Evolutionary conservation across 2,113 vertebrate species (phyloP).

Genomic region (Piprites chloris): DNA sequence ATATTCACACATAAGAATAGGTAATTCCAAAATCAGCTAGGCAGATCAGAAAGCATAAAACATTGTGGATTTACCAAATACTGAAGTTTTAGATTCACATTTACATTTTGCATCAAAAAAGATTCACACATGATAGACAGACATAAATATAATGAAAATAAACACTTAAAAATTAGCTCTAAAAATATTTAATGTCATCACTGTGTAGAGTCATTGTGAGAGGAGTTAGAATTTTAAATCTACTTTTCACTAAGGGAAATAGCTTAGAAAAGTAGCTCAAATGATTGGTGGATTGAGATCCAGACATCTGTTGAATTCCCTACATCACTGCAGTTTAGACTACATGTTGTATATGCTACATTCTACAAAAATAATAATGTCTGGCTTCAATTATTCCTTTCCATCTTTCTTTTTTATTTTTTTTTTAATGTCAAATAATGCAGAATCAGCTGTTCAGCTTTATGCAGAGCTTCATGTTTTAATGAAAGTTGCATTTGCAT

Average conservation of each 20-base stretch:
- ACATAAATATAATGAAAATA: not conserved
- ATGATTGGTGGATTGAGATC: not conserved
- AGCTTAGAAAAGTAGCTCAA: not conserved
- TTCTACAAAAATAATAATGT: not conserved
- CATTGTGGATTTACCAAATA: not conserved
- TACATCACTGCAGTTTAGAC: not conserved
- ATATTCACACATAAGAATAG: not conserved
- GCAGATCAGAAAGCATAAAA: constrained; percentile 55
- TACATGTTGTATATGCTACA: not conserved
- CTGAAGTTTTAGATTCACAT: not conserved
- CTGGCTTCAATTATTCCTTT: not conserved
- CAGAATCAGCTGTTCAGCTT: not conserved
- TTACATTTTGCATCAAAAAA: not conserved
- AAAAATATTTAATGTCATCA: not conserved
- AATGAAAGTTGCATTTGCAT: not conserved
- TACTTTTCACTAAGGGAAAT: not conserved
- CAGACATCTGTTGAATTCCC: not conserved
- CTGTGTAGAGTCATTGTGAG: not conserved
- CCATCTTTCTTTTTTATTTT: not conserved
- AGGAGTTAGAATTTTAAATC: not conserved
- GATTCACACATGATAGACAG: not conserved
- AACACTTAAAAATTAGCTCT: not conserved
- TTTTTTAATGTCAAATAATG: not conserved
- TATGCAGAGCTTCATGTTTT: not conserved
- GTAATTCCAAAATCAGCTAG: not conserved